These are phyloP conservation scores for Pluvialis apricaria DNA, from an alignment of 2,113 vertebrate genomes.

Conservation along the genomic window DNA sequence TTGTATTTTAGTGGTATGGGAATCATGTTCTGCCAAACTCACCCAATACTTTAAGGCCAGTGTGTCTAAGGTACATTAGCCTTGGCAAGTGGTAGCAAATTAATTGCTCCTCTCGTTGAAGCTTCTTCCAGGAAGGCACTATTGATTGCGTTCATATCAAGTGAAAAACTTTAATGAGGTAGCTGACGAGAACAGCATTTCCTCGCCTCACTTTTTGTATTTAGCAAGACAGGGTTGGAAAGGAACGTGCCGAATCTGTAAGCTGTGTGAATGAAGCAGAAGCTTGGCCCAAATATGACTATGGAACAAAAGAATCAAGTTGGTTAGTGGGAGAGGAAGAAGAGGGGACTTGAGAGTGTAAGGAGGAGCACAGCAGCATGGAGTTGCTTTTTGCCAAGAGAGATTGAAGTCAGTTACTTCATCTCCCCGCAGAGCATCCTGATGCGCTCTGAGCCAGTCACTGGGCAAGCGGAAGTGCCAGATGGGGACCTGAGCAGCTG, in stretches of 20 bases:
- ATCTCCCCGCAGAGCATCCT: neutral
- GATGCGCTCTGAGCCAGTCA: neutral
- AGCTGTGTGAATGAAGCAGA: neutral
- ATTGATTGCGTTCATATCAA: neutral
- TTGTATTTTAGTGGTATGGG: neutral
- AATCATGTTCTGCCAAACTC: neutral
- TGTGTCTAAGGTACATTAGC: neutral
- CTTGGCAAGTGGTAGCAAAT: neutral
- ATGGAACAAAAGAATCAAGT: neutral
- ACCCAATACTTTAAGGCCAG: neutral
- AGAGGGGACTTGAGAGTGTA: neutral
- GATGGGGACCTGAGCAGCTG: neutral
- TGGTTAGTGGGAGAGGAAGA: neutral
- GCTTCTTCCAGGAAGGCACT: conserved; percentile 11
- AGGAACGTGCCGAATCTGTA: neutral
- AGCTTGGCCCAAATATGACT: neutral
- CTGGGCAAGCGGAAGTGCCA: neutral
- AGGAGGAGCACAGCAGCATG: neutral
- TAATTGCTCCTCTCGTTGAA: neutral
- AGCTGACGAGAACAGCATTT: conserved; percentile 6
- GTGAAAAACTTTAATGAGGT: conserved; percentile 15
- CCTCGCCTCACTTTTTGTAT: neutral
- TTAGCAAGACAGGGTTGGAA: neutral
- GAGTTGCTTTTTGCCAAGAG: neutral
- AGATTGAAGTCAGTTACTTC: neutral